Evolutionary conservation across 2,113 vertebrate genomes (phyloP), one percentile per base, ranked within the genome.

Genomic region (Dendrocopos noguchii): DNA sequence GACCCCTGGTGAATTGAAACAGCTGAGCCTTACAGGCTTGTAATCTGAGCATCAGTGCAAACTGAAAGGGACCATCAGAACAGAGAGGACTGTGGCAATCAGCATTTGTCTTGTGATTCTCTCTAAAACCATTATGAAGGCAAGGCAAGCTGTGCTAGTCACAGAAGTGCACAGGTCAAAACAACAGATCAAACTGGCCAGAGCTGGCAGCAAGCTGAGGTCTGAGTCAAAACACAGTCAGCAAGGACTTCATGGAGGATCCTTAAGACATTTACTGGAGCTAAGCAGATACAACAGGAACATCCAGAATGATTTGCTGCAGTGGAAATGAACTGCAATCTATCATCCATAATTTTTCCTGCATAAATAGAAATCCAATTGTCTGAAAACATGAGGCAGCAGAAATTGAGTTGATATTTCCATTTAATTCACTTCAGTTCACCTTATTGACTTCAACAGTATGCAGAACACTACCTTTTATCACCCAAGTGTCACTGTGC

Each of bases 361-460:
- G 22, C 22, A 85, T 80, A 71, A 88, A 92, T 76, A 89, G 75
- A 83, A 93, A 94, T 91, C 60, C 56, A 91, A 67, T 85, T 92
- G 75, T 76, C 87, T 95, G 72, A 92, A 96, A 95, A 91, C 60
- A 92, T 59, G 64, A 95, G 81, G 52, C 75, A 93, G 89, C 71
- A 84, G 63, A 77, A 94, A 63, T 27, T 70, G 63, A 96, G 55
- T 31, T 91, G 46, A 64, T 89, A 93, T 91, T 93, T 95, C 82
- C 77, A 56, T 71, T 95, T 94, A 91, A 93, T 85, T 87, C 64
- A 52, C 78, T 92, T 84, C 84, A 73, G 42, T 55, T 88, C 87
- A 64, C 56, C 72, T 91, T 87, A 85, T 33, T 80, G 89, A 78
- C 87, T 93, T 94, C 44, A 83, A 50, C 50, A 87, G 36, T 68